Base-by-base conservation (phyloP, 2,113 vertebrate species). In the Saimiri boliviensis region DNA sequence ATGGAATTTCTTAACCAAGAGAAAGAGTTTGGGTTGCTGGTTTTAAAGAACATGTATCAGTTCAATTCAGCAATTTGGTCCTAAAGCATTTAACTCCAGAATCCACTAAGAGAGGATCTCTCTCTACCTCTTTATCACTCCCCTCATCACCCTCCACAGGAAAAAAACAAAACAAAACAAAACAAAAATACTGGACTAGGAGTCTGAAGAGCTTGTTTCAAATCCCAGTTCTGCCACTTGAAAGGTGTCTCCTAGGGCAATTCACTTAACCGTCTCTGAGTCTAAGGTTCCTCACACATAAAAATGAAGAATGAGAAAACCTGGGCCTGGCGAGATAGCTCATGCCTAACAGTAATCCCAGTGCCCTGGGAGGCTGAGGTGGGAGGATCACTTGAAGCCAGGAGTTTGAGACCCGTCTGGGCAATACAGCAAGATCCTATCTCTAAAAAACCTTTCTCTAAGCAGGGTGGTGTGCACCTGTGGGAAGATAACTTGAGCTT, bases 141-240 rank as follows among this genome's bases (percentile, higher is more conserved):
- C 11, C 37, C 37, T 35, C 30, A 37, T 10, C 12, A 35, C 12
- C 4, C 47, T 79, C 60, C 35, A 81, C 42, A 86, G 4, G n/a
- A 0, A 91, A 16, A 83, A 71, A 42, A 42, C n/a, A n/a, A n/a
- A n/a, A n/a, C n/a, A n/a, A n/a, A n/a, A n/a, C n/a, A 42, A 42
- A 42, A 80, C n/a, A 54, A 73, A 91, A 86, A 85, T 42, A 56
- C n/a, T 70, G 60, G 35, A 74, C 45, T 74, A 89, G 32, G 30
- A 91, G 73, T 95, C 42, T 85, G 23, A 91, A 97, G 77, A 91
- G 82, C 37, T 91, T 81, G 73, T 89, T 97, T 97, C 68, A 95
- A 96, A 96, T 89, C 27, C 30, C 42, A 96, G 35, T 35, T 95
- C 45, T 96, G 66, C 79, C 63, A 88, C 47, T 88, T 97, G 35